Evolutionary conservation across 2,113 vertebrate genomes (phyloP), one percentile per base, ranked within the genome.

Genomic region (Gorsachius goisagi): DNA sequence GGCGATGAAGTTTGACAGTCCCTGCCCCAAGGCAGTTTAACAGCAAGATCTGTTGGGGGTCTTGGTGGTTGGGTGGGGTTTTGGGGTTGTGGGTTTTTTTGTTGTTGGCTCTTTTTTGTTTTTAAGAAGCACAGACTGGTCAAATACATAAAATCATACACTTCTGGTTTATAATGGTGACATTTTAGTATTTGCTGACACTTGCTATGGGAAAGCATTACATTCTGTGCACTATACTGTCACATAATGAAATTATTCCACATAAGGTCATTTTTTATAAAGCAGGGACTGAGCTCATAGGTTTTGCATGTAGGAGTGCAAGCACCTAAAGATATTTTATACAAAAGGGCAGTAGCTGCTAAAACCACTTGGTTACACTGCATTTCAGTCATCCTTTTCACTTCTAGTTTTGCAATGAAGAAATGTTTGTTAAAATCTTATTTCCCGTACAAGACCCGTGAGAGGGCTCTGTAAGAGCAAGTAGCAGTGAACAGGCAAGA

Each of bases 31-130:
- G 26, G 13, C 22, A 30, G 1, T 64, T 64, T n/a, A 52, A 39
- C 56, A 45, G 1, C 4, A 35, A 66, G 12, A 28, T 66, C 9
- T 67, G 8, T 1, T 72, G 10, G 10, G 0, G 20, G 5, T 26
- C 24, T 10, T 55, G 32, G 6, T 32, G 47, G 2, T 52, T 3
- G 15, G 13, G 11, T 58, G 23, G 30, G 23, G 63, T 8, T n/a
- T 17, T 9, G 15, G 23, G 33, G 4, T 33, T 44, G n/a, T 27
- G 32, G 32, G 30, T 5, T 2, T 12, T 49, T 88, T 27, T 44
- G 6, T 21, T 9, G 41, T 33, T 35, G 21, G 56, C 62, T 52
- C 10, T 10, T 17, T 32, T 60, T 41, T 52, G 9, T 10, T 17
- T 32, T 60, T 41, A 35, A 56, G 59, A 68, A 60, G 56, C 30